Evolutionary conservation across 2,888 invertebrate genomes (phyloP), one percentile per base, ranked within the genome.

Genomic region (Platycnemis pennipes): DNA sequence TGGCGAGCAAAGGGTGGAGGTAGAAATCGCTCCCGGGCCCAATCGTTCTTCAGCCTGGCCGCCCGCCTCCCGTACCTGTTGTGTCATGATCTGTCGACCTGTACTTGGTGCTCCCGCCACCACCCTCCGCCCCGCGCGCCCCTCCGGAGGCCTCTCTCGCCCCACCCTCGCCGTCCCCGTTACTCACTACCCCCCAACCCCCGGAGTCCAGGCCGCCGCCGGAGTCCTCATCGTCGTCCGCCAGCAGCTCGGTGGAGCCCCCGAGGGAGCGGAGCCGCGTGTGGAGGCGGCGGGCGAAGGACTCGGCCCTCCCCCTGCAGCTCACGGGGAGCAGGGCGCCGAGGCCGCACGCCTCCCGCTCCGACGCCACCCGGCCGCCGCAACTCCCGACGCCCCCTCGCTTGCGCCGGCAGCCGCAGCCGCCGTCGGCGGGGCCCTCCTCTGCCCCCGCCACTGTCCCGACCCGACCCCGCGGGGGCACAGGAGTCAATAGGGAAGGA

Each of bases 271-370:
- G 97, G 95, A 98, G 97, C 95, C 98, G 98, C 94, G 98, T 98
- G 96, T 98, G 98, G 95, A 98, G 97, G 96, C 98, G 98, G 94
- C 98, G 97, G 95, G 98, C 98, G 96, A 98, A 98, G 94, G 98
- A 98, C 96, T 98, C 98, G 94, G 98, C 98, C 94, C 98, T 97
- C 94, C 98, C 98, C 94, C 98, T 97, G 96, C 98, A 98, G 96
- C 98, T 98, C 97, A 98, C 98, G 96, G 98, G 98, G 96, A 98
- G 97, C 95, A 98, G 97, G 95, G 98, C 97, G 96, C 97, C 97
- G 96, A 98, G 97, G 96, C 98, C 97, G 96, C 98, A 98, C 97
- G 95, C 89, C 77, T 97, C 97, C 96, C 97, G 96, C 96, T 97
- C 97, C 96, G 97, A 97, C 95, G 97, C 97, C 96, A 96, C 97